These are phyloP conservation scores for Electrophaes corylata DNA, from an alignment of 2,888 invertebrate species.

Conservation along the genomic window DNA sequence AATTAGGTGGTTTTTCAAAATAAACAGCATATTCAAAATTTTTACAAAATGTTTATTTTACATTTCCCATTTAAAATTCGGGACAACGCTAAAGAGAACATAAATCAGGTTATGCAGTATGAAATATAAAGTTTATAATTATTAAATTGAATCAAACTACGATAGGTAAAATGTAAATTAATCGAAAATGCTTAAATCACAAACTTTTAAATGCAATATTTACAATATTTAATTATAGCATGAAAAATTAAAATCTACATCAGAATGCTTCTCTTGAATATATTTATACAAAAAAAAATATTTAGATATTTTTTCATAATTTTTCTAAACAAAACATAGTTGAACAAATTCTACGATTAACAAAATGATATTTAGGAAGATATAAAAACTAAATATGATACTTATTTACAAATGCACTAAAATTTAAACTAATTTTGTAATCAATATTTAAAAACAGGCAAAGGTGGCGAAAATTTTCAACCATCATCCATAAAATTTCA, in stretches of 20 bases:
- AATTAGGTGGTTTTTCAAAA: neutral
- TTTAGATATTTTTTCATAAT: constrained; percentile 46
- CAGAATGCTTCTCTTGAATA: constrained; percentile 36
- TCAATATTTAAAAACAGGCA: constrained; percentile 45
- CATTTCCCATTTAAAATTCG: constrained; percentile 59
- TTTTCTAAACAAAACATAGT: constrained; percentile 62
- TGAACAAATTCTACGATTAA: constrained; percentile 55
- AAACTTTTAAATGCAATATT: constrained; percentile 81
- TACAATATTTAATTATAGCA: constrained; percentile 53
- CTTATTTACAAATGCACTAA: constrained; percentile 57
- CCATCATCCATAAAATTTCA: constrained; percentile 25
- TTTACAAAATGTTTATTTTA: constrained; percentile 75
- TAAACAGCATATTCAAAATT: neutral
- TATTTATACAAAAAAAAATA: constrained; percentile 59
- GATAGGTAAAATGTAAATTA: constrained; percentile 51
- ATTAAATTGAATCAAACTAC: constrained; percentile 63
- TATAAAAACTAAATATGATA: constrained; percentile 40
- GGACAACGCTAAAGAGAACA: constrained; percentile 61
- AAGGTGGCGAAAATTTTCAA: constrained; percentile 36
- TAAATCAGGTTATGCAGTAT: constrained; percentile 68
- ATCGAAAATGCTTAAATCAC: constrained; percentile 66
- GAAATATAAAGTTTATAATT: constrained; percentile 57
- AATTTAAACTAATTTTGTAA: constrained; percentile 46
- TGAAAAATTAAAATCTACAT: constrained; percentile 53
- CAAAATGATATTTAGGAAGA: constrained; percentile 53